Base-by-base conservation (phyloP, 2,888 invertebrate species). In the Bugulina stolonifera region DNA sequence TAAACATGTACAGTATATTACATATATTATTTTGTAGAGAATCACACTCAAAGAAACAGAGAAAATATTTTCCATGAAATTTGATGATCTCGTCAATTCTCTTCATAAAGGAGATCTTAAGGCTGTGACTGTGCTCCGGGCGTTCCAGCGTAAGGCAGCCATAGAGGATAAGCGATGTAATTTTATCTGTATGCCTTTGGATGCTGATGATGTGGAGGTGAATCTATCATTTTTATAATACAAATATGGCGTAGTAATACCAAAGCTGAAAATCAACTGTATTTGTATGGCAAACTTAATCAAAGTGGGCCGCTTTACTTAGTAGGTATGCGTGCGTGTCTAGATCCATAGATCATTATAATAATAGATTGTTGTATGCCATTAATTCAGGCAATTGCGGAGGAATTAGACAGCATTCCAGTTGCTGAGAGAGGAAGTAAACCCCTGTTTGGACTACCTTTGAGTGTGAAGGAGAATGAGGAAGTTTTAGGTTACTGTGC, bases 401-500 rank as follows among this genome's bases (percentile, higher is more conserved):
- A n/a, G n/a, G 5, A 32, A 64, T n/a, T 64, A 10, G 64, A 64
- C 32, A 10, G 29, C 64, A 64, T 64, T 25, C 64, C 64, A 64
- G 64, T 64, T 2, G 25, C 64, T 25, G 34, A 64, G n/a, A 64
- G 64, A 64, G 34, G 14, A 14, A 64, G 34, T 64, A 22, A 25
- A 3, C 80, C 80, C 3, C 76, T 83, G 1, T 79, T 79, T 73
- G 83, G 83, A 5, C 43, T 83, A 1, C 83, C 82, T 1, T 73
- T 83, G 14, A 80, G 79, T 70, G 76, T 83, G 54, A 82, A 82
- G 74, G 82, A 83, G 27, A 80, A 78, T 72, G 64, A 64, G 32
- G 18, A 25, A 10, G 18, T 64, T 32, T 27, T 14, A 10, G 64
- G 64, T 14, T 64, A 64, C n/a, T 64, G 64, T n/a, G 18, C 29